Conservation (phyloP, 2,113 vertebrate species). For the Pseudorasbora parva region DNA sequence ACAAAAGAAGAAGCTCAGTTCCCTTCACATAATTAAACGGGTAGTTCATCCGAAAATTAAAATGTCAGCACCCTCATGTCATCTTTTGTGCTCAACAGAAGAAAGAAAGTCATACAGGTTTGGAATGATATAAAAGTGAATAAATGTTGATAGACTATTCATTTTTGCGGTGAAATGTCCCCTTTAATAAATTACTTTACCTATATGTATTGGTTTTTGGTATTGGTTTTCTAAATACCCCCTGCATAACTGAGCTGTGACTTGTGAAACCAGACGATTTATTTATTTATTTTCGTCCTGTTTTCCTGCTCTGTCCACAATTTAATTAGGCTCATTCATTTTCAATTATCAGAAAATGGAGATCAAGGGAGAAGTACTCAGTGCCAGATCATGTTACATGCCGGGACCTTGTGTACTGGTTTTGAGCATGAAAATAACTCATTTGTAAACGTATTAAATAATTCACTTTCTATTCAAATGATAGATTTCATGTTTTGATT, state of each 20-base stretch:
- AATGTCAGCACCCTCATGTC: background rate
- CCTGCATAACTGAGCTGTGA: background rate
- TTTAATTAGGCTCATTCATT: background rate
- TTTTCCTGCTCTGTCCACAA: background rate
- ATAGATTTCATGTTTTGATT: background rate
- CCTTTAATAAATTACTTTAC: background rate
- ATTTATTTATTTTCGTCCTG: conserved; percentile 8
- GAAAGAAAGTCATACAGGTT: background rate
- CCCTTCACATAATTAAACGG: background rate
- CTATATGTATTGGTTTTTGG: background rate
- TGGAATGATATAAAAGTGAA: background rate
- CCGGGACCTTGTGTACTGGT: conserved; percentile 7
- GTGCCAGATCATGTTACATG: conserved; percentile 46
- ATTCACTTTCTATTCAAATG: background rate
- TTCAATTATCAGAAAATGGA: conserved; percentile 19
- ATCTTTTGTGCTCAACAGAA: background rate
- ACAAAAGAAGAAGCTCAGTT: conserved; percentile 3
- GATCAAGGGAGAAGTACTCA: background rate
- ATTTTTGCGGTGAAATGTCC: conserved; percentile 10
- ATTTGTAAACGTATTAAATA: background rate
- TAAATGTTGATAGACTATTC: background rate
- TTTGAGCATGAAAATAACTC: background rate
- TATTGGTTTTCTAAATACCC: conserved; percentile 2
- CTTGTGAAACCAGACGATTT: background rate
- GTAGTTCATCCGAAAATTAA: background rate